Base-by-base conservation (phyloP, 2,113 vertebrate genomes). In the Pontoporia blainvillei region DNA sequence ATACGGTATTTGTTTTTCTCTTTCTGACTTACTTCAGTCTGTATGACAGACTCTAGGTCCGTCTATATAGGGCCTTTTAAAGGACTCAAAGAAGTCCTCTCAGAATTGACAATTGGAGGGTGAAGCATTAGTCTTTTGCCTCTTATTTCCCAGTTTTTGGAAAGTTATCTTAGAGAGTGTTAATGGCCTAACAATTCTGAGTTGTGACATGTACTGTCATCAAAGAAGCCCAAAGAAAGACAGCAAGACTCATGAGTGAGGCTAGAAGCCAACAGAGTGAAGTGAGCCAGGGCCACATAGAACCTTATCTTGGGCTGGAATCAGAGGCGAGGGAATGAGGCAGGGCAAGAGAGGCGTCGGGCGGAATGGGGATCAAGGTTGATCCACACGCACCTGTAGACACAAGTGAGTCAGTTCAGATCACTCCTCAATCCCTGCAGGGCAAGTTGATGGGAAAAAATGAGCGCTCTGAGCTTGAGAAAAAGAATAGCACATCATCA, bases 211-310 rank as follows among this genome's bases (percentile, higher is more conserved):
- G 8, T 2, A 17, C 0, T 52, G 31, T 15, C 31, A 54, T n/a
- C 2, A 36, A 54, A 71, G 69, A 83, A 90, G 57, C 31, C 41
- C 46, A 36, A 84, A 78, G n/a, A 59, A 88, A 95, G 23, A 57
- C 0, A n/a, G 6, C 1, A 71, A 66, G 20, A 31, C 31, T 85
- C n/a, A 17, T 23, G 41, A 79, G 10, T 36, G n/a, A 34, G 6
- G 15, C 15, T 31, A 59, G 57, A 87, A n/a, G 21, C n/a, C 71
- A 27, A 8, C 49, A 59, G 44, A 85, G 34, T 72, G 29, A 21
- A 25, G 23, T 39, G 23, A 81, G 18, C 10, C 0, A 2, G 13
- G 2, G 6, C 1, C 6, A 20, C 10, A 0, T 1, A 59, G 18
- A 75, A 8, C 14, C 36, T 52, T 0, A 1, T 27, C 5, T 71